phyloP scores from a whole-genome alignment of 2,888 invertebrate genomes.

The Cepaea hortensis region DNA sequence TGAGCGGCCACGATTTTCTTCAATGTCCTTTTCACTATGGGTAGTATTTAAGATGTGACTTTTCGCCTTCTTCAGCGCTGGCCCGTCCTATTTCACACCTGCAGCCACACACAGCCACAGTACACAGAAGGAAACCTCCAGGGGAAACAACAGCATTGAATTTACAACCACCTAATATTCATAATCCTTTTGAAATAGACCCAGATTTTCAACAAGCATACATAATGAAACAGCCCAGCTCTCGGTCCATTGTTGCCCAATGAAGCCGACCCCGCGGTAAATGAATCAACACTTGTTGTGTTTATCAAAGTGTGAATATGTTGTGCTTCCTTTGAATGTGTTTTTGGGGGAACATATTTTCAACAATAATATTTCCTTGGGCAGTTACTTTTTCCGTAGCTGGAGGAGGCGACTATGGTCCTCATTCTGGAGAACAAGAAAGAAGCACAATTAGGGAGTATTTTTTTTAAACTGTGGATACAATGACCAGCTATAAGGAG shows the following conservation, averaged over 20 bases:
- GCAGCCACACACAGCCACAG: slow-evolving; percentile 28
- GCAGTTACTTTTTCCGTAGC: slow-evolving; percentile 18
- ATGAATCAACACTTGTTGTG: slow-evolving; percentile 32
- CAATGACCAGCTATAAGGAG: no score
- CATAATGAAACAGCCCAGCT: background rate
- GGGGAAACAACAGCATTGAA: slow-evolving; percentile 20
- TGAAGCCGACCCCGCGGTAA: background rate
- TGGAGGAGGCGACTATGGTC: background rate
- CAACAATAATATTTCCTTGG: background rate
- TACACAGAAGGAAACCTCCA: background rate
- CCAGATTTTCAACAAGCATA: background rate
- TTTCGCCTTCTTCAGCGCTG: slow-evolving; percentile 1
- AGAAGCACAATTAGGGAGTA: no score
- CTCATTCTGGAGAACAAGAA: no score
- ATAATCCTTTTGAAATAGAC: slow-evolving; percentile 39
- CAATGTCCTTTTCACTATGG: slow-evolving; percentile 39
- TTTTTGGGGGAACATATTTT: background rate
- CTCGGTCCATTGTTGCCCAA: slow-evolving; percentile 28
- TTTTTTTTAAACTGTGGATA: no score
- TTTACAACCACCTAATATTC: slow-evolving; percentile 36
- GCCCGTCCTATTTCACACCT: slow-evolving; percentile 32
- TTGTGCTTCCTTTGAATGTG: slow-evolving; percentile 20
- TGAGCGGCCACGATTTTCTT: slow-evolving; percentile 29
- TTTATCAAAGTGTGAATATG: slow-evolving; percentile 45
- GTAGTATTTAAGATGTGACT: slow-evolving; percentile 27